These are phyloP conservation scores for Mormyrops boulengeri DNA, from an alignment of 2,797 vertebrate species.

Conservation along the genomic window DNA sequence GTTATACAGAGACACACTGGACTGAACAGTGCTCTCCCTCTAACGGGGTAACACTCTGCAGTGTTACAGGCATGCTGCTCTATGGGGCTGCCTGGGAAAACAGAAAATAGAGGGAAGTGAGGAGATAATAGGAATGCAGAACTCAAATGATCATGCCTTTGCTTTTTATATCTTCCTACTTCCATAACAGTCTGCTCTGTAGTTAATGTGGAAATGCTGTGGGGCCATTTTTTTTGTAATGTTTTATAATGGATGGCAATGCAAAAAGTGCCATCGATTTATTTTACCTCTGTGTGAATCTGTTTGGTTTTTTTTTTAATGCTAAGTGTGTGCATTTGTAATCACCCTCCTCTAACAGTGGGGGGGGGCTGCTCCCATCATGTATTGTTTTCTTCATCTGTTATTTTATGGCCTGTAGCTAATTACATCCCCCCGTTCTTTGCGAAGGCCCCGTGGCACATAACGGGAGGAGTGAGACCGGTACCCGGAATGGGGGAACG, in stretches of 20 bases:
- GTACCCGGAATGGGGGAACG: background rate
- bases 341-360: background rate
- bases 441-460: background rate
- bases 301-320: background rate
- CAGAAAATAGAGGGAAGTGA: background rate
- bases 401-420: background rate
- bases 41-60: background rate
- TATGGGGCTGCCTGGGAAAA: background rate
- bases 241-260: background rate
- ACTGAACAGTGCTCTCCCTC: background rate
- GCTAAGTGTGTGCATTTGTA: constrained; percentile 5
- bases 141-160: background rate
- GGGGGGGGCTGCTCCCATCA: background rate
- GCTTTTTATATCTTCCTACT: background rate
- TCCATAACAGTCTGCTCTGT: background rate
- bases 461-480: background rate
- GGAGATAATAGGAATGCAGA: background rate
- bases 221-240: background rate
- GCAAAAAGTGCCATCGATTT: background rate
- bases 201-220: background rate
- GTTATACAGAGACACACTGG: background rate
- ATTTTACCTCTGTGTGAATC: background rate
- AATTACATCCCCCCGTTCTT: background rate
- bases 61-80: background rate
- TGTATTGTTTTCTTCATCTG: background rate